A percentile compares a stretch with the other conserved stretches of the same genome.
Conservation (phyloP, 2,888 invertebrate species). For the Ceraclea dissimilis region DNA sequence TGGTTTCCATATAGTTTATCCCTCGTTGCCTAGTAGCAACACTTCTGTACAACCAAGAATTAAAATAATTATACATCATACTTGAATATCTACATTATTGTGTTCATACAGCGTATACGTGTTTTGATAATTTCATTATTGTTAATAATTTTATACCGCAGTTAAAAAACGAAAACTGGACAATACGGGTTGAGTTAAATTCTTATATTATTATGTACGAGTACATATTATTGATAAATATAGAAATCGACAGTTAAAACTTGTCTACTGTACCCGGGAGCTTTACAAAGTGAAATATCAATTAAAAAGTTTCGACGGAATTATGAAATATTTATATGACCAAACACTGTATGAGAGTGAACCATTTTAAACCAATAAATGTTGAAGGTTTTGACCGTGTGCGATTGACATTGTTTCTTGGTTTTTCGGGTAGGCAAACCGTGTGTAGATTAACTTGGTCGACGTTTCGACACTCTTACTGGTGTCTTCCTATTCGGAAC, state of each 20-base stretch:
- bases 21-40: background rate
- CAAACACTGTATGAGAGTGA: too few species aligned
- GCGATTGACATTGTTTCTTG: too few species aligned
- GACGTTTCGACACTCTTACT: too few species aligned
- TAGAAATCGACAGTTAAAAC: constrained; percentile 5
- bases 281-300: background rate
- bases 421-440: too few species aligned
- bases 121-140: background rate
- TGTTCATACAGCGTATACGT: too few species aligned
- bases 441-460: too few species aligned
- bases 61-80: background rate
- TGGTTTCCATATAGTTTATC: too few species aligned
- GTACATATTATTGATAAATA: background rate
- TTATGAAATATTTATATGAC: background rate
- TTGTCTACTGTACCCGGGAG: background rate
- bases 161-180: background rate
- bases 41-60: background rate
- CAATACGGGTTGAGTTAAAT: background rate
- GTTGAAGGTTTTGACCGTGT: too few species aligned
- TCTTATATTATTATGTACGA: background rate
- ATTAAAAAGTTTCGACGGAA: background rate
- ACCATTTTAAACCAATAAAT: too few species aligned
- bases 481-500: too few species aligned
- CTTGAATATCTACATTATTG: background rate
- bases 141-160: background rate